These are phyloP conservation scores for Cloeon dipterum DNA, from an alignment of 2,888 invertebrate genomes.

Conservation along the genomic window DNA sequence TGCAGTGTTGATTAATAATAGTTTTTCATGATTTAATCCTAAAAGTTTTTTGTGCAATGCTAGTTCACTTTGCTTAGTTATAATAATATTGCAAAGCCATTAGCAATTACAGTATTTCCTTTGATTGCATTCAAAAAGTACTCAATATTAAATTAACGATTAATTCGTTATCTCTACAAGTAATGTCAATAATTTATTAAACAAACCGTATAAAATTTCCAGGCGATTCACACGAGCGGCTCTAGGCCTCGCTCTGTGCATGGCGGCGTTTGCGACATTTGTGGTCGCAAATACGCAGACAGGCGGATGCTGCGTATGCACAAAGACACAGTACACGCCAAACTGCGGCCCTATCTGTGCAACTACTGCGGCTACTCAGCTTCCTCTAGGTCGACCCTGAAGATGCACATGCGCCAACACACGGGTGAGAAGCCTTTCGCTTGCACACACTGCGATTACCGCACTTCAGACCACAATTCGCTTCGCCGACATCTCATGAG, in stretches of 20 bases:
- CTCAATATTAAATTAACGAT: too few relatives aligned
- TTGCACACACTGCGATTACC: slow-evolving; percentile 47
- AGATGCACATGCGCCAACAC: slow-evolving; percentile 42
- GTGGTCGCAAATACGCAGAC: slow-evolving; percentile 31
- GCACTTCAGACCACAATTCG: slow-evolving; percentile 59
- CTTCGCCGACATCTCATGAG: slow-evolving; percentile 53
- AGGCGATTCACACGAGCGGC: slow-evolving; percentile 10
- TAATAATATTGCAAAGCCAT: too few relatives aligned
- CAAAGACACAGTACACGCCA: slow-evolving; percentile 37
- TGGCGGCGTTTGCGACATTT: slow-evolving; percentile 27
- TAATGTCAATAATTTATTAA: too few relatives aligned
- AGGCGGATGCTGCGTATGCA: slow-evolving; percentile 27
- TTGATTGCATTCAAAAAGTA: too few relatives aligned
- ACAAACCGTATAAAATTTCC: neutral
- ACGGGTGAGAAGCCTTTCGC: slow-evolving; percentile 58
- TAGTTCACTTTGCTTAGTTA: neutral
- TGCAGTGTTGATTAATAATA: neutral
- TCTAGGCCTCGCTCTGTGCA: slow-evolving; percentile 6
- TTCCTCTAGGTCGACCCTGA: slow-evolving; percentile 36
- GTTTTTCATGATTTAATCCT: neutral
- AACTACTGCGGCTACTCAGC: slow-evolving; percentile 41
- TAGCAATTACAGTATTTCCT: too few relatives aligned
- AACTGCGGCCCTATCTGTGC: slow-evolving; percentile 39
- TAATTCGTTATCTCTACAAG: too few relatives aligned
- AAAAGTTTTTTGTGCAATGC: neutral